Evolutionary conservation across 2,888 invertebrate species (phyloP).

Genomic region (Deladenus siricidicola): DNA sequence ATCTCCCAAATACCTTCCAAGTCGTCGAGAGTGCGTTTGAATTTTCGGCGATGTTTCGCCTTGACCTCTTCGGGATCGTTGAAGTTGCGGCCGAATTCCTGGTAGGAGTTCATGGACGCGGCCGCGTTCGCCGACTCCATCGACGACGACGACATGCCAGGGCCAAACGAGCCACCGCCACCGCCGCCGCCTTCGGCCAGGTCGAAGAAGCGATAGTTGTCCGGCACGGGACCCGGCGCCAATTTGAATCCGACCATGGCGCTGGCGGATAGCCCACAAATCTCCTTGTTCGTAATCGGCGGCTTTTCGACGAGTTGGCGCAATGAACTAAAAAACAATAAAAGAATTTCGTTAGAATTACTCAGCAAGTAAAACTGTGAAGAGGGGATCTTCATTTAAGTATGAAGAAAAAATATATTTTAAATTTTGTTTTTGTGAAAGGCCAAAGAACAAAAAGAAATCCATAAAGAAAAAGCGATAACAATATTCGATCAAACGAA

Average conservation of each 20-base stretch:
- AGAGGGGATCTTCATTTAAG: too few species aligned
- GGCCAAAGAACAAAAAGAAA: too few species aligned
- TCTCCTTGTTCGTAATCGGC: conserved; percentile 25
- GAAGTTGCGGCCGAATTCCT: conserved; percentile 19
- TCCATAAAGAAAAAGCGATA: too few species aligned
- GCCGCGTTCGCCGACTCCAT: too few species aligned
- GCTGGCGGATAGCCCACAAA: conserved; percentile 15
- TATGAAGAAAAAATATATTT: too few species aligned
- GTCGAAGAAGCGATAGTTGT: conserved; percentile 32
- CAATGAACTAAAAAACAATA: too few species aligned
- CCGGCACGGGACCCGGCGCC: conserved; percentile 29
- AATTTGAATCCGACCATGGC: conserved; percentile 27
- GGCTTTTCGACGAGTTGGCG: conserved; percentile 25
- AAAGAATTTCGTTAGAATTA: conserved; percentile 4
- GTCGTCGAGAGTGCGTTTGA: conserved; percentile 28
- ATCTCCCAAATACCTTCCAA: conserved; percentile 15
- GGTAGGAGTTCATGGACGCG: conserved; percentile 3
- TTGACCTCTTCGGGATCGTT: conserved; percentile 13
- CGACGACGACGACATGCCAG: not conserved
- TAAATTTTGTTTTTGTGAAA: too few species aligned
- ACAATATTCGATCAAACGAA: not conserved
- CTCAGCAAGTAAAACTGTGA: too few species aligned
- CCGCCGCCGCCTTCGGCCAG: conserved; percentile 6
- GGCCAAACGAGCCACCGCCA: not conserved
- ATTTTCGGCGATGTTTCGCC: conserved; percentile 10